Base-by-base conservation (phyloP, 2,797 vertebrate species). In the Melanotaenia maccullochi region DNA sequence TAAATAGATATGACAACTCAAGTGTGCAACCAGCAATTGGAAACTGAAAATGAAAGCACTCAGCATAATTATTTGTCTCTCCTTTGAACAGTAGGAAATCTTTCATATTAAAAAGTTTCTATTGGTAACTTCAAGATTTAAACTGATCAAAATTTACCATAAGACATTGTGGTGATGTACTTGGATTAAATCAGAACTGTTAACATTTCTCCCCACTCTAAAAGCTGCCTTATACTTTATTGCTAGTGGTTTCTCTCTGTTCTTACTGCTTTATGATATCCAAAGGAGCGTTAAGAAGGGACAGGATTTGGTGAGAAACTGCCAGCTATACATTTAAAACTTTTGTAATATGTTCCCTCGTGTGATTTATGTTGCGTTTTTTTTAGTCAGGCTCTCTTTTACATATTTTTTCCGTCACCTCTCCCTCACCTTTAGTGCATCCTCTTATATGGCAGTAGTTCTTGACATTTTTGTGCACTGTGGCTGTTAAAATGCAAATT, bases 401-500 rank as follows among this genome's bases (percentile, higher is more conserved):
- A 35, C 57, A 73, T 74, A 81, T 67, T 58, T 68, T 57, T 71
- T 44, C 68, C 64, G 62, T 78, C 67, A 64, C 62, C 73, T 75
- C 67, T 66, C 71, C 68, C 65, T 55, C 66, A 49, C 79, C 81
- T 84, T 75, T 69, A 60, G 71, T 70, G 71, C 64, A 70, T 87
- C 85, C 75, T 83, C 75, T 77, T 72, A 59, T 66, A 75, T 76
- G 67, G 75, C 79, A 56, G 59, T 70, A 76, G 72, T 74, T 87
- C 82, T 78, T 90, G 89, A 93, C 91, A 91, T 79, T 88, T 87
- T 82, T 90, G 89, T 91, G 81, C 87, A 88, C 82, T 83, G 79
- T 84, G 78, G 89, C 84, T 90, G 86, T 91, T 91, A 90, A 91
- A 91, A 92, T 91, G 92, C 90, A 90, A 91, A 91, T 92, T 91